phyloP scores from a whole-genome alignment of 2,113 vertebrate genomes.

The Addax nasomaculatus region DNA sequence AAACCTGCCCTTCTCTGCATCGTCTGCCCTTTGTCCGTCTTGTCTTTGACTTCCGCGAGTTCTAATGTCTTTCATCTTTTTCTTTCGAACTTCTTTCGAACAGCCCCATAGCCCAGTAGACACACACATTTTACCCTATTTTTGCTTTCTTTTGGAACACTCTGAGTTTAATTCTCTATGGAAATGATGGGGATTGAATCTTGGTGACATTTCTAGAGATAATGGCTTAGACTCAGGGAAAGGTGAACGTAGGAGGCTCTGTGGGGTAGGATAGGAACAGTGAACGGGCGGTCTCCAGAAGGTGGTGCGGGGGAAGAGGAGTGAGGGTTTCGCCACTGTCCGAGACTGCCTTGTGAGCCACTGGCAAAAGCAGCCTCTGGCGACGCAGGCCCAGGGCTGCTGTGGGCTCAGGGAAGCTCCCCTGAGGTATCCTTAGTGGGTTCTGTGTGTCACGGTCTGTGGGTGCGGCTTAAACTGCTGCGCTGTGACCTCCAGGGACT shows the following conservation, averaged over 20 bases:
- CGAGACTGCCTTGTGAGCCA: neutral
- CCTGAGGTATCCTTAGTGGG: neutral
- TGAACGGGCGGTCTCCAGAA: neutral
- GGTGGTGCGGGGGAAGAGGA: neutral
- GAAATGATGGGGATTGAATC: neutral
- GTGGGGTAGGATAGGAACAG: neutral
- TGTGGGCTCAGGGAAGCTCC: neutral
- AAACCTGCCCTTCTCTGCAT: neutral
- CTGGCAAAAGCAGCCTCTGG: rapidly evolving
- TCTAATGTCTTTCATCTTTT: neutral
- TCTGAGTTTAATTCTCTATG: neutral
- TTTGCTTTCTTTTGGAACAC: slow-evolving; percentile 23
- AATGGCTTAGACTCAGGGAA: neutral
- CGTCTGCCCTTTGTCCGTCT: neutral
- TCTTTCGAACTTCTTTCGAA: neutral
- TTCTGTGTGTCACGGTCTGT: neutral
- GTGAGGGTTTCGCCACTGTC: neutral
- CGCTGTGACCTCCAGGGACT: neutral
- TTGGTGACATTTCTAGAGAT: neutral
- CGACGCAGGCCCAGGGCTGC: neutral
- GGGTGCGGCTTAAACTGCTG: neutral
- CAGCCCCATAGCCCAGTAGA: rapidly evolving
- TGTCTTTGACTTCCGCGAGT: neutral
- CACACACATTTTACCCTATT: neutral
- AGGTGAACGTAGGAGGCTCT: neutral